Evolutionary conservation across 2,113 vertebrate species (phyloP), one percentile per base, ranked within the genome.

Genomic region (Laticauda colubrina): DNA sequence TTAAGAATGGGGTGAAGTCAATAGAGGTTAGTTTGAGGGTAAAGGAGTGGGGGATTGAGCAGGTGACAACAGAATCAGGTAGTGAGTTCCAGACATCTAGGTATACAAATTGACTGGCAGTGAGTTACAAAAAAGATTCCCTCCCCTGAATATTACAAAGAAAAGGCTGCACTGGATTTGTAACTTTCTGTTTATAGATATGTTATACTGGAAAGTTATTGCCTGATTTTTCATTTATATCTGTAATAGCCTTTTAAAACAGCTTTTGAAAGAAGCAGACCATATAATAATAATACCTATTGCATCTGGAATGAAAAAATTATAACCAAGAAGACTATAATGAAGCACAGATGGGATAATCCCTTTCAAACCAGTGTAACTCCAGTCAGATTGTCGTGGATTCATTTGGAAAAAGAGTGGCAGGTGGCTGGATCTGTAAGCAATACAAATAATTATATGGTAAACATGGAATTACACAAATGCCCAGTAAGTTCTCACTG

Each of bases 221-320:
- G 87, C 29, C 29, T 81, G 69, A 20, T 39, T 39, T 20, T 29
- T 91, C 26, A 59, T 11, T 20, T 54, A 81, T 81, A 34, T 24
- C 53, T 45, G 43, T 7, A 54, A 87, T 43, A 21, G 29, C 69
- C 39, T 59, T 59, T 23, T 18, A 59, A 56, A 89, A 51, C 3
- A 3, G 48, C 85, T 86, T 43, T 21, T 23, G 56, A 88, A 57
- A 90, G 14, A 39, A 89, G 87, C 43, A 81, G 61, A 51, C 23
- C 11, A 51, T 59, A 91, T n/a, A 94, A 91, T 95, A 90, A 87
- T 93, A 97, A 98, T 98, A 99, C 98, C 98, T 95, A 99, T 98
- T 96, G 97, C 97, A 93, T 99, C 98, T 0, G 98, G 98, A 98
- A 99, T 98, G 97, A 99, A 98, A 97, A 99, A 99, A 97, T 98